A percentile compares a stretch with the other conserved stretches of the same genome.
These are phyloP conservation scores for Cyanoderma ruficeps DNA, from an alignment of 2,113 vertebrate genomes.

Conservation along the genomic window DNA sequence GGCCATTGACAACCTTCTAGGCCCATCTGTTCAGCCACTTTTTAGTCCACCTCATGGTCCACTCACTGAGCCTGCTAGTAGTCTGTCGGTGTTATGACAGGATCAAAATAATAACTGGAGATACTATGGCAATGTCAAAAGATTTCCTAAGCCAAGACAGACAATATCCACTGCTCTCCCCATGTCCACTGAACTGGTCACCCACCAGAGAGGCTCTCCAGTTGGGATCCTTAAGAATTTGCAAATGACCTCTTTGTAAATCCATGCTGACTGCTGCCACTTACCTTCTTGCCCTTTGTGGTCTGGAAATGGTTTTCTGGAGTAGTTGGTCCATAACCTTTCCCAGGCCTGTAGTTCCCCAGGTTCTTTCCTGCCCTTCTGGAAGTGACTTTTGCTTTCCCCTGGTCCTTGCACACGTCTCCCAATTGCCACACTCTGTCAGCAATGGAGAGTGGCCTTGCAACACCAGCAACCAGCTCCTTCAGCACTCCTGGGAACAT, in stretches of 20 bases:
- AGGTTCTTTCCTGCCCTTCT: neutral
- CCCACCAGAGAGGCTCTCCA: neutral
- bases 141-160: neutral
- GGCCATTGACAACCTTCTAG: neutral
- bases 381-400: neutral
- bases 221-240: neutral
- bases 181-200: neutral
- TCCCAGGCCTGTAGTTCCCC: neutral
- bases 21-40: neutral
- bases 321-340: neutral
- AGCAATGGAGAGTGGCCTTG: neutral
- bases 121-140: neutral
- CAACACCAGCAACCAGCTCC: neutral
- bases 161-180: neutral
- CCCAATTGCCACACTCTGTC: too few relatives aligned
- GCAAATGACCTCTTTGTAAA: neutral
- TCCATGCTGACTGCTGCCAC: neutral
- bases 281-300: neutral
- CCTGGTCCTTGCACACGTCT: neutral
- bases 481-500: neutral
- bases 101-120: neutral
- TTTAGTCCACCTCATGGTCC: neutral
- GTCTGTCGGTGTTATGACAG: neutral
- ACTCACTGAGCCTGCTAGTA: neutral
- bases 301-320: neutral